A percentile compares a stretch with the other conserved stretches of the same genome.
Conservation (phyloP, 2,888 invertebrate species). For the Oasisia sp. region DNA sequence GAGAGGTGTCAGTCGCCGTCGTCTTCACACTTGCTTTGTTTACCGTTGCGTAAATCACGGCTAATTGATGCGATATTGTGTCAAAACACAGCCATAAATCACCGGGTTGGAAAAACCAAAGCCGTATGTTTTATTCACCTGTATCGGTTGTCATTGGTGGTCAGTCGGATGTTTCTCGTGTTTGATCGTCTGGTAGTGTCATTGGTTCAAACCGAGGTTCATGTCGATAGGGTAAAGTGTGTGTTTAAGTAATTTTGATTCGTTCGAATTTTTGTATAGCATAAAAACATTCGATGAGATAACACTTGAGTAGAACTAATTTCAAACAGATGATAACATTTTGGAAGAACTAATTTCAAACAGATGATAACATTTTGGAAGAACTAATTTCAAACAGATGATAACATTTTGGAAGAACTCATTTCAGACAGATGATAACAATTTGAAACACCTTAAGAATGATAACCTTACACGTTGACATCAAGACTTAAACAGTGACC, state of each 20-base stretch:
- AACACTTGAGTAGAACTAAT: too few species aligned
- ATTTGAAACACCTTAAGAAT: too few species aligned
- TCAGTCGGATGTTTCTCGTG: neutral
- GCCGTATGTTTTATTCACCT: neutral
- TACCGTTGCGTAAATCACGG: neutral
- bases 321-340: too few species aligned
- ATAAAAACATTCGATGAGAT: neutral
- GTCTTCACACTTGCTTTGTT: neutral
- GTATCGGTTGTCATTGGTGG: neutral
- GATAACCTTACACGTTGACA: too few species aligned
- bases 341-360: too few species aligned
- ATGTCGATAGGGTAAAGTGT: neutral
- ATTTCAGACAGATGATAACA: too few species aligned
- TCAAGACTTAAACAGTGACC: too few species aligned
- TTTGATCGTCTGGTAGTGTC: neutral
- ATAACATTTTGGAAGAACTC: too few species aligned
- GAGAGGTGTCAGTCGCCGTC: neutral
- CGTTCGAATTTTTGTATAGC: neutral
- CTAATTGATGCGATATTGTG: slow-evolving; percentile 4
- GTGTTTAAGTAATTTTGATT: neutral
- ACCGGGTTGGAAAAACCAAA: neutral
- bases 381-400: too few species aligned
- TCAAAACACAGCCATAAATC: neutral
- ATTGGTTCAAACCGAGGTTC: neutral
- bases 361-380: too few species aligned